These are phyloP conservation scores for Myotis vivesi DNA, from an alignment of 2,797 vertebrate genomes.

Conservation along the genomic window DNA sequence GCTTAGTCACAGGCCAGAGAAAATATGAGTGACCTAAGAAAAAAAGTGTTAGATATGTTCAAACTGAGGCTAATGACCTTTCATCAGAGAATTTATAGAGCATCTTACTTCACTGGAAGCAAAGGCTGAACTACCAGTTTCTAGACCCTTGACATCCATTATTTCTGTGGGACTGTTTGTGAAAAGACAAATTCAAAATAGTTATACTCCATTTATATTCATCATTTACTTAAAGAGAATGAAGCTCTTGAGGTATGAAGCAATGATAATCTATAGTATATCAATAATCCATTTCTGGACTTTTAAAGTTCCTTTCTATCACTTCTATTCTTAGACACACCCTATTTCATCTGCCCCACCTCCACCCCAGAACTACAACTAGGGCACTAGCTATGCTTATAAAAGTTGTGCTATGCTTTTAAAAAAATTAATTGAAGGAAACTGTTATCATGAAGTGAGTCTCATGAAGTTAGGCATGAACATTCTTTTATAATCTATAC, in stretches of 20 bases:
- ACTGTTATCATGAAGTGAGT: neutral
- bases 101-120: neutral
- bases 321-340: neutral
- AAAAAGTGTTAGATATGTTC: neutral
- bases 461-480: neutral
- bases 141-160: neutral
- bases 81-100: conserved; percentile 1
- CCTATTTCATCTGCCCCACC: neutral
- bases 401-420: neutral
- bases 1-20: neutral
- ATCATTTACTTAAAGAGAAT: conserved; percentile 21
- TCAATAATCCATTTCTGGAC: neutral
- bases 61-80: neutral
- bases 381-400: neutral
- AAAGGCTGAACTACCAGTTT: neutral
- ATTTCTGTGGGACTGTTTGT: neutral
- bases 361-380: neutral
- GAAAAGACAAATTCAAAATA: conserved; percentile 42
- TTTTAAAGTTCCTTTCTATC: neutral
- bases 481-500: neutral
- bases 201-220: neutral
- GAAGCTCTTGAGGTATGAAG: neutral
- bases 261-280: neutral
- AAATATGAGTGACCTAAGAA: neutral
- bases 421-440: neutral